phyloP scores from a whole-genome alignment of 2,888 invertebrate species.

The Latrodectus hesperus region DNA sequence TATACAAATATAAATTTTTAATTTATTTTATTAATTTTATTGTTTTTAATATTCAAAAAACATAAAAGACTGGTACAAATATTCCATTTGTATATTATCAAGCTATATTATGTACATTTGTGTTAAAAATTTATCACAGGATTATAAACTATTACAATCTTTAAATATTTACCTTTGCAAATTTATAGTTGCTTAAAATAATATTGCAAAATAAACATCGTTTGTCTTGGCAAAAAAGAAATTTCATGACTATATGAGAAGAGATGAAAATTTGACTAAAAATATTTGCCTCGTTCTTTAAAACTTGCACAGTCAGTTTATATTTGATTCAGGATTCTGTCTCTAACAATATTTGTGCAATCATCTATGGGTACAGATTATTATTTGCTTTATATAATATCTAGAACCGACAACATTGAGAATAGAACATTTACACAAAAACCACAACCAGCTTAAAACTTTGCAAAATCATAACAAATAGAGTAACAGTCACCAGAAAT shows the following conservation, averaged over 20 bases:
- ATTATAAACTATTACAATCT: too few relatives aligned
- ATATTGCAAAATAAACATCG: too few relatives aligned
- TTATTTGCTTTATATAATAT: constrained; percentile 26
- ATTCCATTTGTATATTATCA: too few relatives aligned
- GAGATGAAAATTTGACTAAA: not conserved
- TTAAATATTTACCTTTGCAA: too few relatives aligned
- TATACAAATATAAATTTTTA: too few relatives aligned
- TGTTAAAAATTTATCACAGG: too few relatives aligned
- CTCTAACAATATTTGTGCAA: constrained; percentile 18
- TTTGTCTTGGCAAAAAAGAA: too few relatives aligned
- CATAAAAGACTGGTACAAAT: too few relatives aligned
- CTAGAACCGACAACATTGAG: constrained; percentile 54
- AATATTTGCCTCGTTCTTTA: not conserved
- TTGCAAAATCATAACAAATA: constrained; percentile 58
- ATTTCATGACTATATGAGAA: constrained; percentile 9
- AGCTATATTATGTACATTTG: too few relatives aligned
- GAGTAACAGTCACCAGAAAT: constrained; percentile 46
- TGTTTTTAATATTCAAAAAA: too few relatives aligned
- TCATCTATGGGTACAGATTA: constrained; percentile 13
- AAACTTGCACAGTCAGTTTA: constrained; percentile 32
- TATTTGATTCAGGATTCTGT: constrained; percentile 19
- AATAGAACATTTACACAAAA: constrained; percentile 57
- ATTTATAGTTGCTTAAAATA: too few relatives aligned
- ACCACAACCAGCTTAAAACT: constrained; percentile 68
- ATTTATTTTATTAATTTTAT: too few relatives aligned